Evolutionary conservation across 2,113 vertebrate species (phyloP), one percentile per base, ranked within the genome.

Genomic region (Brachypteracias leptosomus): DNA sequence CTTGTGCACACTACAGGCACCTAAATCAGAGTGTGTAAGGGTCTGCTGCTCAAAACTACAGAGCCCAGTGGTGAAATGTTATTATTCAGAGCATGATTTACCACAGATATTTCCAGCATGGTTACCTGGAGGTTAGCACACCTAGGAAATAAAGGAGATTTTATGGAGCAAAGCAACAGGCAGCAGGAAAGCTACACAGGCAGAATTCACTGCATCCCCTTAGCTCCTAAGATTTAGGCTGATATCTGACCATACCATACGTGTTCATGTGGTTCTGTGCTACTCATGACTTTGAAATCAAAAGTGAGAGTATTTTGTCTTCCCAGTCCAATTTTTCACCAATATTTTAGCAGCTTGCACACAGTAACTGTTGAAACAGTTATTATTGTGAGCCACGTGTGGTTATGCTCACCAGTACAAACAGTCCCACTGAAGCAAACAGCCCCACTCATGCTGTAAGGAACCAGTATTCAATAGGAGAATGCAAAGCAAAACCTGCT

Each of bases 181-280:
- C 24, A 63, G 54, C 35, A 84, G 55, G 22, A 68, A 68, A 67
- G 33, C 26, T 2, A 17, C 33, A n/a, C 11, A 33, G 68, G 58
- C 44, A 73, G 17, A 54, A 33, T 20, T 26, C 70, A 13, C 36
- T 44, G 28, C 47, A 75, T 9, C 6, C 31, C 13, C 76, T 61
- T 7, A 20, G 20, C 28, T 71, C 31, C 0, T 2, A 16, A 38
- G 24, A 21, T 31, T 20, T 29, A 66, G 36, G 61, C 24, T 54
- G 40, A 6, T 28, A 40, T 8, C 3, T 7, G 38, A 42, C 8
- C 0, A 0, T 26, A 58, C 36, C 29, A 5, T 7, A 29, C 1
- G 3, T n/a, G 18, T 11, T 20, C n/a, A 20, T 11, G 16, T 0
- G 1, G 7, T 46, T 75, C 66, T 68, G 62, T 7, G 49, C 38